Evolutionary conservation across 2,797 vertebrate species (phyloP), one percentile per base, ranked within the genome.

Genomic region (Protonibea diacanthus): DNA sequence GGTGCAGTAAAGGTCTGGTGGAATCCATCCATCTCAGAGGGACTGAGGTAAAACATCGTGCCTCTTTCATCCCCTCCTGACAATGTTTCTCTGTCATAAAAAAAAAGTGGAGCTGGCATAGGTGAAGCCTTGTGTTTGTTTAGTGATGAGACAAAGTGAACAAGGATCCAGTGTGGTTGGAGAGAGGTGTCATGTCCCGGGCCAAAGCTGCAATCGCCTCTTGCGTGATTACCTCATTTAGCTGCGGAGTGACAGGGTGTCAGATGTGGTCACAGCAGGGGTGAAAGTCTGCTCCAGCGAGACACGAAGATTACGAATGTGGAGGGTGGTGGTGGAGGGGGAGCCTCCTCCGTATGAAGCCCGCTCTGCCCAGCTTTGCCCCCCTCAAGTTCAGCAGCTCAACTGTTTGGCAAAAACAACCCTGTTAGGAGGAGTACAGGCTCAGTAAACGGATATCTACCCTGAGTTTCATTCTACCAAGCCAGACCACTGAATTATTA

Each of bases 401-500:
- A 80, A 84, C 70, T 18, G 68, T 85, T 90, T 89, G 89, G 83
- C 79, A 76, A 93, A 87, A 92, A 87, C 89, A 88, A 79, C 18
- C 69, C 60, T 58, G 66, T 27, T 58, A 79, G 73, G 65, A 86
- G 72, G 65, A 86, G 72, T 1, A 27, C 74, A 47, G 78, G 76
- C 84, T 64, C 47, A 3, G 91, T 89, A 88, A 92, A 83, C 61
- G 85, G 87, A 93, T 90, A 85, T 89, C 85, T 84, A 82, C 74
- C 64, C 80, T 13, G 74, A 77, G 81, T 84, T 88, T 78, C 69
- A 42, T 81, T 86, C 69, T 20, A 76, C 81, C 66, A 51, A 85
- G 92, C 92, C 93, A 95, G 91, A 94, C 92, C 91, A 47, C 92
- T 95, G 89, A 95, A 95, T 95, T 95, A 95, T 95, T 95, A 81